A percentile compares a stretch with the other conserved stretches of the same genome.
These are phyloP conservation scores for Drosophila kikkawai DNA, from an alignment of 1,140 invertebrate genomes.

Conservation along the genomic window DNA sequence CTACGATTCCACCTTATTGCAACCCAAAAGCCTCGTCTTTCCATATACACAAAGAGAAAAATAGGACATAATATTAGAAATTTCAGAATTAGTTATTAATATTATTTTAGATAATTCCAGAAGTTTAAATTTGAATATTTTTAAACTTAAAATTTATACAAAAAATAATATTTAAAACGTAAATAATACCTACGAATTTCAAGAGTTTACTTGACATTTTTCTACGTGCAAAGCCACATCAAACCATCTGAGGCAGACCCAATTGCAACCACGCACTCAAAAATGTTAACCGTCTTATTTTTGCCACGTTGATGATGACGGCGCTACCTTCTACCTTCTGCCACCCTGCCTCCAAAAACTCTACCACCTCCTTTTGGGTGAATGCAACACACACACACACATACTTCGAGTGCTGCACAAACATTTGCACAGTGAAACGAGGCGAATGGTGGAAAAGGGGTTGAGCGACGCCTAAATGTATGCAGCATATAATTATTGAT, in stretches of 20 bases:
- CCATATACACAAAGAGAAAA: background rate
- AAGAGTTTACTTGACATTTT: background rate
- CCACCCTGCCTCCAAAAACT: background rate
- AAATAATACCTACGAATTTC: background rate
- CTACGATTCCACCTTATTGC: constrained; percentile 5
- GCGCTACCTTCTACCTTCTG: background rate
- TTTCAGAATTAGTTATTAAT: background rate
- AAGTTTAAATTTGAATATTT: background rate
- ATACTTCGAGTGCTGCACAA: constrained; percentile 71
- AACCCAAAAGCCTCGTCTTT: background rate
- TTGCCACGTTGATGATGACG: constrained; percentile 48
- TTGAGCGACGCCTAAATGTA: constrained; percentile 62
- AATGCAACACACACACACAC: constrained; percentile 50
- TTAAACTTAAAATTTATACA: background rate
- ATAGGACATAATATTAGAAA: accelerated
- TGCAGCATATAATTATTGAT: constrained; percentile 82
- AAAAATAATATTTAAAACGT: background rate
- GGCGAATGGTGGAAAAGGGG: constrained; percentile 39
- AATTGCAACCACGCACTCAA: constrained; percentile 64
- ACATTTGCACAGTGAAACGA: constrained; percentile 78
- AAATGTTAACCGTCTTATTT: constrained; percentile 78
- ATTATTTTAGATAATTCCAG: background rate
- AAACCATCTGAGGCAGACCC: constrained; percentile 44
- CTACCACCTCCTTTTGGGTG: constrained; percentile 13
- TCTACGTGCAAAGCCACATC: constrained; percentile 12